Evolutionary conservation across 2,797 vertebrate species (phyloP), one percentile per base, ranked within the genome.

Genomic region (Muraenolepis orangiensis): DNA sequence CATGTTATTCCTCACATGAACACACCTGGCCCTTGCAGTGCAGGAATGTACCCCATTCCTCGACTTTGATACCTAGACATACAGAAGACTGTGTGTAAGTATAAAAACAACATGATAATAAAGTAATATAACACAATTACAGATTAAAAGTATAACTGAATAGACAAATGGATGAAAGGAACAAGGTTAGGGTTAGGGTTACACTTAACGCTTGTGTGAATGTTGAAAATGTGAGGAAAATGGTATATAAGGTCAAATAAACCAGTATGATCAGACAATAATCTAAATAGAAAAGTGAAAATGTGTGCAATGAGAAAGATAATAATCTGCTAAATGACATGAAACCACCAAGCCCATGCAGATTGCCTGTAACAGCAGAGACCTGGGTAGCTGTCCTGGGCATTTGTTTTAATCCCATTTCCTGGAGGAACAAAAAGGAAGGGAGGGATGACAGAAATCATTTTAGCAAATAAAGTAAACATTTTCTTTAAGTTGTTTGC

Each of bases 1-100:
- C 34, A 71, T 66, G 1, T 76, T 30, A 74, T 69, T 2, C 26
- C 23, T 74, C 42, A 66, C 4, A 78, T 70, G 74, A 80, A 73
- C 38, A 72, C 88, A 95, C 95, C 94, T 95, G 93, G 80, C 92
- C 93, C 79, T 95, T 95, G 86, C 91, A 92, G 85, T 96, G 95
- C 75, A 95, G 86, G 67, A 96, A 95, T 5, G 90, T 95, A 8
- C 93, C 95, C 94, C 94, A 95, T 88, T 96, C 94, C 74, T 96
- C 95, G 71, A 92, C 92, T 85, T 92, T 93, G 87, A 94, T 84
- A 78, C 92, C 95, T 90, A 42, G 69, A 81, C 26, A 79, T 79
- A 86, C 36, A 80, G 2, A 73, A 72, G 51, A 78, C 20, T 32
- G 14, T 70, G 12, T 70, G 30, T 69, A 6, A 72, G 12, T 72